phyloP scores from a whole-genome alignment of 2,113 vertebrate genomes.

The Ciconia boyciana region DNA sequence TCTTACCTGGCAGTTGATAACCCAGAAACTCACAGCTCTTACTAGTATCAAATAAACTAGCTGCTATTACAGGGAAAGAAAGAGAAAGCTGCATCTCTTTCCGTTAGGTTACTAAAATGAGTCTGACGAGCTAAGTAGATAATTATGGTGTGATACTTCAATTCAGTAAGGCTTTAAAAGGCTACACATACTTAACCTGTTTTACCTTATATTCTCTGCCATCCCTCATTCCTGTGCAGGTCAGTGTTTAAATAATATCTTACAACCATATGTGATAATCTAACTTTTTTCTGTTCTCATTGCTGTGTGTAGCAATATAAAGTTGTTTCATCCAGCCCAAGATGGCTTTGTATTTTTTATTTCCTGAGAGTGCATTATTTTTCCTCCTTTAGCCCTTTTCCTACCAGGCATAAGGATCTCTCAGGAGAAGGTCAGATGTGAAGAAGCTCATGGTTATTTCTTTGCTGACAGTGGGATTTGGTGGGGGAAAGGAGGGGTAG shows the following conservation, averaged over 20 bases:
- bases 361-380: background rate
- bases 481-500: accelerated
- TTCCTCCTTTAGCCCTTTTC: background rate
- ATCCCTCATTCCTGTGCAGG: background rate
- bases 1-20: background rate
- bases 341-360: background rate
- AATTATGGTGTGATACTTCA: background rate
- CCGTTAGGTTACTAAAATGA: background rate
- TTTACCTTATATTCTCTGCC: background rate
- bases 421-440: background rate
- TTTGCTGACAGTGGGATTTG: background rate
- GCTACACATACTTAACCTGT: background rate
- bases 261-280: too few species aligned
- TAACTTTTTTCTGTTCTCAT: background rate
- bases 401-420: background rate
- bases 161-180: background rate
- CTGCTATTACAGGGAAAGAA: background rate
- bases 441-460: background rate
- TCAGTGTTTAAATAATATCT: background rate
- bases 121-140: background rate
- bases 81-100: background rate
- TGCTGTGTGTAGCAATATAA: background rate
- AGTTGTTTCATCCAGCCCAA: background rate
- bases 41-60: background rate
- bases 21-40: background rate